Evolutionary conservation across 2,797 vertebrate genomes (phyloP).

Genomic region (Picus viridis): DNA sequence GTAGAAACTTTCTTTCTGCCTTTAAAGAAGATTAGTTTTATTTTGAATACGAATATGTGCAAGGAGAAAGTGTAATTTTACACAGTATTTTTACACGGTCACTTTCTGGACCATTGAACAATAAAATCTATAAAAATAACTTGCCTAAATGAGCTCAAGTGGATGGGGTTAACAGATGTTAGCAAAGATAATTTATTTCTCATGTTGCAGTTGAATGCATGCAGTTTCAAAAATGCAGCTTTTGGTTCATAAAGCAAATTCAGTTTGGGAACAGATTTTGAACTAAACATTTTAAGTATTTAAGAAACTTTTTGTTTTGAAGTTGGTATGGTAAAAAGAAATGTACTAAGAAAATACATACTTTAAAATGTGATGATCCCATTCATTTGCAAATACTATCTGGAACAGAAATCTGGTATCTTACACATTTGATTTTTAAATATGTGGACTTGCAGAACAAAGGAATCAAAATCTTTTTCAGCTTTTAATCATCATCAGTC

Average conservation of each 20-base stretch:
- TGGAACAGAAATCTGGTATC: neutral
- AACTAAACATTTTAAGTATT: neutral
- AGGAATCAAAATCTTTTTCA: neutral
- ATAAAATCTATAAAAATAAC: neutral
- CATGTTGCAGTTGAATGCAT: neutral
- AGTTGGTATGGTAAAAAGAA: neutral
- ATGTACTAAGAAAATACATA: neutral
- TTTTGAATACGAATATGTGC: neutral
- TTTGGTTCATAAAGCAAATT: neutral
- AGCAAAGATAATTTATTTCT: neutral
- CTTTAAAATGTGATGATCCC: neutral
- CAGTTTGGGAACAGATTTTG: neutral
- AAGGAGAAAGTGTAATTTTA: neutral
- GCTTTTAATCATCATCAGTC: neutral
- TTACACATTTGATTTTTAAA: neutral
- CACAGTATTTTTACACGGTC: neutral
- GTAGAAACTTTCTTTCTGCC: neutral
- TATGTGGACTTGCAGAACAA: neutral
- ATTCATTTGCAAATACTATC: neutral
- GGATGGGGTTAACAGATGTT: neutral
- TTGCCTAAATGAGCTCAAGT: neutral
- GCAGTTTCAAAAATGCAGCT: neutral
- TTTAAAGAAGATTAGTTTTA: neutral
- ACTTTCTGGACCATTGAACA: neutral
- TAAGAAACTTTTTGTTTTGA: neutral